Evolutionary conservation across 2,797 vertebrate genomes (phyloP).

Genomic region (Adrianichthys oophorus): DNA sequence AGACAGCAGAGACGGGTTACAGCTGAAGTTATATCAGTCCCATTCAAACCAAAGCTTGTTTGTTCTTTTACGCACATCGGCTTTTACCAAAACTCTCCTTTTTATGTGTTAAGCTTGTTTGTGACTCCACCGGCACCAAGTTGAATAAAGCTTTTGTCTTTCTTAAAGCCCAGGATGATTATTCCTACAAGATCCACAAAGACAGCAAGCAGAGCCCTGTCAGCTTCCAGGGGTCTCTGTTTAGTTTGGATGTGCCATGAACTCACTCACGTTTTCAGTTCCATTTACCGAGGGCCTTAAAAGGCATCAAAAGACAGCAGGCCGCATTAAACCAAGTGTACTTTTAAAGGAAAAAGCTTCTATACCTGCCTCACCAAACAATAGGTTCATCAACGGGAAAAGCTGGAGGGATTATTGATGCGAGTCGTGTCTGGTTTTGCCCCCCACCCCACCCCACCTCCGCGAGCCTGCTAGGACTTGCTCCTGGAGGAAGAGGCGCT

Average conservation of each 20-base stretch:
- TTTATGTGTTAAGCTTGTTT: too few species aligned
- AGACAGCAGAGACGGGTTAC: conserved; percentile 1
- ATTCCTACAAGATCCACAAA: conserved; percentile 11
- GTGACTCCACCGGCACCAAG: not conserved
- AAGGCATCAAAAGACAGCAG: not conserved
- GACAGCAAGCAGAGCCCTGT: conserved; percentile 52
- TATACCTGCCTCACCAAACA: conserved; percentile 13
- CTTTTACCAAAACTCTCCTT: too few species aligned
- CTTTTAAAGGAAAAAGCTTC: not conserved
- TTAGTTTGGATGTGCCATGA: conserved; percentile 12
- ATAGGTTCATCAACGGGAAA: conserved; percentile 4
- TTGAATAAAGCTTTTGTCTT: conserved; percentile 1
- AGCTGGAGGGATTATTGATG: conserved; percentile 44
- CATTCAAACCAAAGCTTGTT: conserved; percentile 2
- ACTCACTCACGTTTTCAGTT: conserved; percentile 13
- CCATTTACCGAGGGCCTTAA: not conserved
- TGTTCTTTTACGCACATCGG: not conserved
- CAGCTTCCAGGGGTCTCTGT: conserved; percentile 19
- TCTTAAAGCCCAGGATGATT: conserved; percentile 9
- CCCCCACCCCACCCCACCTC: conserved; percentile 12
- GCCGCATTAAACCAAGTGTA: not conserved
- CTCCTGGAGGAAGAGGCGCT: conserved; percentile 58
- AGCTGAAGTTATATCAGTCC: conserved; percentile 22
- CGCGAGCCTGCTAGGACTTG: conserved; percentile 74
- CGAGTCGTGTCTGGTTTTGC: conserved; percentile 66